A percentile compares a stretch with the other conserved stretches of the same genome.
phyloP scores from a whole-genome alignment of 2,888 invertebrate genomes.

The Stratiomys singularior region DNA sequence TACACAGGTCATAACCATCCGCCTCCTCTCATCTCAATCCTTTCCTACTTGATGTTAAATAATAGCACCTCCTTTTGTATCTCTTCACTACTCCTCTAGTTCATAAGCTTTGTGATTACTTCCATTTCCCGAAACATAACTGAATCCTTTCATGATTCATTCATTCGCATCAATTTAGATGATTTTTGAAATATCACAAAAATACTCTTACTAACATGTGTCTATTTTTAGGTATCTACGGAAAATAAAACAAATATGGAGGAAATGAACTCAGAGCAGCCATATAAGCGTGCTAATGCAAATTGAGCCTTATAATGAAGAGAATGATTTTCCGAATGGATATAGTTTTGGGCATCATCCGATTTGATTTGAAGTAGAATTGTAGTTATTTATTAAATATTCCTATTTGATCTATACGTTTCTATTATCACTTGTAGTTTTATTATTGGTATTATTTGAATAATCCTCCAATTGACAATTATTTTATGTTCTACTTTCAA shows the following conservation, averaged over 20 bases:
- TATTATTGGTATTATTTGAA: background rate
- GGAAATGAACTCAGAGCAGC: too few relatives aligned
- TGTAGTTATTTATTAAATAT: background rate
- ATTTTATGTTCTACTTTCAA: background rate
- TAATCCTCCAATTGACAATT: background rate
- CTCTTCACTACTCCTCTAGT: too few relatives aligned
- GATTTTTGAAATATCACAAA: background rate
- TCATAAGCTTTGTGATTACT: too few relatives aligned
- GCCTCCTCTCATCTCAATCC: too few relatives aligned
- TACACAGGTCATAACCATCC: too few relatives aligned
- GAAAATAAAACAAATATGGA: background rate
- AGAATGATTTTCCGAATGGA: background rate
- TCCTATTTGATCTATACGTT: background rate
- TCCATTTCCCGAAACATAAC: too few relatives aligned
- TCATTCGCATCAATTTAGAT: background rate
- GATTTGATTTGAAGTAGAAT: slow-evolving; percentile 12
- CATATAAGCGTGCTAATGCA: too few relatives aligned
- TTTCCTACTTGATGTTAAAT: too few relatives aligned
- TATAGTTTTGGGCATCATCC: background rate
- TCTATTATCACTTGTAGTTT: slow-evolving; percentile 19
- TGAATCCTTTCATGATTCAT: background rate
- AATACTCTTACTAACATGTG: slow-evolving; percentile 32
- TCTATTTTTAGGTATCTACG: slow-evolving; percentile 37
- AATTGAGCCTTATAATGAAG: too few relatives aligned
- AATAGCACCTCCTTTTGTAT: too few relatives aligned